Conservation (phyloP, 2,888 invertebrate genomes). For the Rhorus exstirpatorius region DNA sequence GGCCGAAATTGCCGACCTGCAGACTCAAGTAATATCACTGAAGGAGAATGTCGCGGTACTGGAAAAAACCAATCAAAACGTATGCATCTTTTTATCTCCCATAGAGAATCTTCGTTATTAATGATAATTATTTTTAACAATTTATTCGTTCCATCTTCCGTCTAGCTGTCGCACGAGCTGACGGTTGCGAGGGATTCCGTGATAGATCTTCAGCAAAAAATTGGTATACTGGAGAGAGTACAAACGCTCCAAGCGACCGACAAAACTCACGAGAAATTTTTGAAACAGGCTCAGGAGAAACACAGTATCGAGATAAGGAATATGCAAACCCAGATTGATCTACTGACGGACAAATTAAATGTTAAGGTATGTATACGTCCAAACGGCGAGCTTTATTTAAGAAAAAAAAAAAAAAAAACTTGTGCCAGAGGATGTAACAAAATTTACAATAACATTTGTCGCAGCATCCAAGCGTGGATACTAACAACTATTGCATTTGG, state of each 20-base stretch:
- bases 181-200: conserved; percentile 79
- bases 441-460: conserved; percentile 66
- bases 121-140: not conserved
- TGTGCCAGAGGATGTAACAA: not conserved
- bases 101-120: not conserved
- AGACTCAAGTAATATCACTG: conserved; percentile 78
- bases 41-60: conserved; percentile 79
- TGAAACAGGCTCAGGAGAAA: conserved; percentile 86
- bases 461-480: conserved; percentile 77
- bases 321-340: conserved; percentile 86
- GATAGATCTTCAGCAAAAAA: conserved; percentile 82
- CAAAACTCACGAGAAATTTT: conserved; percentile 82
- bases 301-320: conserved; percentile 86
- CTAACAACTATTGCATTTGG: conserved; percentile 74
- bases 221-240: conserved; percentile 80
- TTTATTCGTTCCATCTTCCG: conserved; percentile 1
- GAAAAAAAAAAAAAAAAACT: not conserved
- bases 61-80: conserved; percentile 81
- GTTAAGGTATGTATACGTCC: conserved; percentile 80
- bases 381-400: not conserved
- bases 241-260: conserved; percentile 80
- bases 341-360: conserved; percentile 84
- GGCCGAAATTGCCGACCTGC: conserved; percentile 79
- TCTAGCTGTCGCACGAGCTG: conserved; percentile 80
- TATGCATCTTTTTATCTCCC: conserved; percentile 67